Conservation (phyloP, 2,888 invertebrate species). For the Folsomia candida region DNA sequence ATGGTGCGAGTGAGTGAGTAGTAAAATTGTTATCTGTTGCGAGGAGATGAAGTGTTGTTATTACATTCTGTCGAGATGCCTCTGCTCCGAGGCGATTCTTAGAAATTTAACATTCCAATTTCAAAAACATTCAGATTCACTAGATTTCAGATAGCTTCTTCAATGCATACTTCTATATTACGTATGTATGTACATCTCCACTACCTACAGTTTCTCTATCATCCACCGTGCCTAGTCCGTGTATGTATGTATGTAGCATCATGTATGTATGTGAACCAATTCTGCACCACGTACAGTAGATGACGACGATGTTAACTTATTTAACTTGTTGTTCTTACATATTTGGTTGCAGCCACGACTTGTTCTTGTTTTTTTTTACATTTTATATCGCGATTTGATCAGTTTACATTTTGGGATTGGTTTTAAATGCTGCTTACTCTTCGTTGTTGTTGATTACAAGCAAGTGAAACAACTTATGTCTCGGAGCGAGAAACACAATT, state of each 20-base stretch:
- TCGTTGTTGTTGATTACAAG: neutral
- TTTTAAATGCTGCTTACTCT: neutral
- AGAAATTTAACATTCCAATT: slow-evolving; percentile 11
- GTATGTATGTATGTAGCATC: neutral
- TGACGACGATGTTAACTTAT: neutral
- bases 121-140: neutral
- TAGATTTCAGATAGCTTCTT: neutral
- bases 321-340: neutral
- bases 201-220: neutral
- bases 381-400: neutral
- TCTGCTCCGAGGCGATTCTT: slow-evolving; percentile 13
- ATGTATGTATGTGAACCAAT: neutral
- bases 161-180: neutral
- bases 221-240: neutral
- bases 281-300: neutral
- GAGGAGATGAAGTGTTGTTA: slow-evolving; percentile 11
- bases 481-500: neutral
- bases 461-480: neutral
- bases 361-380: neutral
- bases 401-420: neutral
- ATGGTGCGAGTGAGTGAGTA: slow-evolving; percentile 7
- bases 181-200: neutral
- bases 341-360: neutral
- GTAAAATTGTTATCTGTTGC: neutral
- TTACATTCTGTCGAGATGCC: neutral